Evolutionary conservation across 2,797 vertebrate genomes (phyloP), one percentile per base, ranked within the genome.

Genomic region (Myotis daubentonii): DNA sequence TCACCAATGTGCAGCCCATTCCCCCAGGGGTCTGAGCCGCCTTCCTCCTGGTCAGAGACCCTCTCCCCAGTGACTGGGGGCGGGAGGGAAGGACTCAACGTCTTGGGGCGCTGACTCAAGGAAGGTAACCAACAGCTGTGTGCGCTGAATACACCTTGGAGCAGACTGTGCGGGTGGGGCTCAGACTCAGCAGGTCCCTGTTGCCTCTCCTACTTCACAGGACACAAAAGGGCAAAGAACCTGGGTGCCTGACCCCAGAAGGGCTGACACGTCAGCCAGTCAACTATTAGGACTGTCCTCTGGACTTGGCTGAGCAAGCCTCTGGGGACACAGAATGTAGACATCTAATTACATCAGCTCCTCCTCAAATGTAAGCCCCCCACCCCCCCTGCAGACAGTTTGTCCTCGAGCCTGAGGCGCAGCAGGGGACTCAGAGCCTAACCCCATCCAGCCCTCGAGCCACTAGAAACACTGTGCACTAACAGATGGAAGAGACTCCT

Each of bases 121-220:
- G 38, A 33, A 60, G 84, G 30, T 55, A 28, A 71, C 22, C 38
- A n/a, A 41, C 41, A 25, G 53, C 36, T 9, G 8, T 17, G 0
- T 9, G 20, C 2, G 0, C 22, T 15, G 23, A 30, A 20, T 20
- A 78, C 44, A 10, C 4, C 8, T 2, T 13, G 8, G 44, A n/a
- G 49, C 36, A 44, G 20, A 44, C 65, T 12, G 2, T 6, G 74
- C 0, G 0, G 13, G 65, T 33, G 65, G 57, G 44, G 7, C 22
- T 57, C 76, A 36, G 76, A 25, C 51, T 51, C 36, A 19, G 75
- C 8, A 16, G 87, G 51, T 49, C 44, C 17, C 30, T 13, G 23
- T 9, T 0, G 4, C 36, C 55, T 65, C 71, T 49, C 41, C 23
- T 60, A 16, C 72, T 38, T 30, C 23, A 38, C 2, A 10, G n/a